These are phyloP conservation scores for Mugil cephalus DNA, from an alignment of 2,113 vertebrate genomes.

Conservation along the genomic window DNA sequence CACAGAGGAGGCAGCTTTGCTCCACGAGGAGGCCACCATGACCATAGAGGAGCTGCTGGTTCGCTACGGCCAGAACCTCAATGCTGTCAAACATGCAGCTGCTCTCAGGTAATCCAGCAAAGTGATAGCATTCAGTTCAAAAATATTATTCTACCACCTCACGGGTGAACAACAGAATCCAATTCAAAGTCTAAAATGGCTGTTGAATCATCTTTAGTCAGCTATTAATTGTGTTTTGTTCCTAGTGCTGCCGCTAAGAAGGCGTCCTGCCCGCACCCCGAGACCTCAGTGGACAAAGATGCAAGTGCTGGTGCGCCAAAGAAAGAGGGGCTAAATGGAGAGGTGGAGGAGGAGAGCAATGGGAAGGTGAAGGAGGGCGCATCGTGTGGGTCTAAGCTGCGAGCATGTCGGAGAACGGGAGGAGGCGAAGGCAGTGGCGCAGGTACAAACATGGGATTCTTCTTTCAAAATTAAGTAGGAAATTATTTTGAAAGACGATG, in stretches of 20 bases:
- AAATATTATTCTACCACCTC: no score
- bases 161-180: no score
- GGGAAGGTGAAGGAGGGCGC: constrained; percentile 76
- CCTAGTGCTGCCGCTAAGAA: constrained; percentile 70
- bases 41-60: constrained; percentile 97
- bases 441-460: constrained; percentile 55
- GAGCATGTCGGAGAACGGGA: constrained; percentile 76
- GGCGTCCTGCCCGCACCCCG: constrained; percentile 25
- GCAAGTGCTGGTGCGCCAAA: constrained; percentile 63
- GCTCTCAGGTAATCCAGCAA: constrained; percentile 66
- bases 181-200: no score
- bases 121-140: no score
- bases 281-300: constrained; percentile 64
- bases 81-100: constrained; percentile 87
- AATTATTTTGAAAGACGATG: not conserved
- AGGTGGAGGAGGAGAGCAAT: constrained; percentile 85
- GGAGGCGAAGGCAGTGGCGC: constrained; percentile 73
- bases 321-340: constrained; percentile 90
- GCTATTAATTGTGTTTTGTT: constrained; percentile 5
- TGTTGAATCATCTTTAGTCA: no score
- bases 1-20: constrained; percentile 95
- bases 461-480: not conserved
- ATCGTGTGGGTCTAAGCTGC: constrained; percentile 68
- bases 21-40: constrained; percentile 98
- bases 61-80: constrained; percentile 93